Evolutionary conservation across 2,888 invertebrate genomes (phyloP), one percentile per base, ranked within the genome.

Genomic region (Tiliacea aurago): DNA sequence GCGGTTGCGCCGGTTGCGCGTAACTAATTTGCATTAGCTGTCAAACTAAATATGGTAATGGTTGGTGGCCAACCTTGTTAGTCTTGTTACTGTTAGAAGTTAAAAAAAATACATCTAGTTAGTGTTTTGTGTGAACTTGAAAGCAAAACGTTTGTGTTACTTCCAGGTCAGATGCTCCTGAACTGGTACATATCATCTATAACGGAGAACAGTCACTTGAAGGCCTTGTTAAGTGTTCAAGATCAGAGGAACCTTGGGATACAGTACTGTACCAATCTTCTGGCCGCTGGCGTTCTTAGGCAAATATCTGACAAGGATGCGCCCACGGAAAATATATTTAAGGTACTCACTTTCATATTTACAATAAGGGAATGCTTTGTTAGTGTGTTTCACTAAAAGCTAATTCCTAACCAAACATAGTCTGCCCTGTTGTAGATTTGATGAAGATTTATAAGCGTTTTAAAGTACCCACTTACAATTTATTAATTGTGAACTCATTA

Each of bases 121-220:
- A 43, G 11, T 62, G 18, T 37, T 69, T 58, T 65, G n/a, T 23
- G 37, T 51, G 53, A 55, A 28, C 13, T 62, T 78, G 47, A 70
- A 65, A 59, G 71, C 76, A 69, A 74, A 76, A 76, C 41, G 58
- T 85, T 88, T 85, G 77, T 72, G 72, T 69, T 75, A 64, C 75
- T 85, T 97, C 41, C 96, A 99, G 99, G 99, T 93, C 98, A 99
- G 95, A 98, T 99, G 98, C 97, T 99, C 90, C 97, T 99, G 87
- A 98, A 98, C 94, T 99, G 99, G 98, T 97, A 99, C 88, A 96
- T 98, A 84, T 98, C 98, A 67, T 98, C 98, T 56, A 97, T 98
- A 85, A 97, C 97, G 79, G 98, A 98, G 84, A 97, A 97, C 80
- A 97, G 97, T 87, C 97, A 97, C 88, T 93, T 98, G 62, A 97